These are phyloP conservation scores for Clepsis dumicolana DNA, from an alignment of 2,888 invertebrate genomes.

Conservation along the genomic window DNA sequence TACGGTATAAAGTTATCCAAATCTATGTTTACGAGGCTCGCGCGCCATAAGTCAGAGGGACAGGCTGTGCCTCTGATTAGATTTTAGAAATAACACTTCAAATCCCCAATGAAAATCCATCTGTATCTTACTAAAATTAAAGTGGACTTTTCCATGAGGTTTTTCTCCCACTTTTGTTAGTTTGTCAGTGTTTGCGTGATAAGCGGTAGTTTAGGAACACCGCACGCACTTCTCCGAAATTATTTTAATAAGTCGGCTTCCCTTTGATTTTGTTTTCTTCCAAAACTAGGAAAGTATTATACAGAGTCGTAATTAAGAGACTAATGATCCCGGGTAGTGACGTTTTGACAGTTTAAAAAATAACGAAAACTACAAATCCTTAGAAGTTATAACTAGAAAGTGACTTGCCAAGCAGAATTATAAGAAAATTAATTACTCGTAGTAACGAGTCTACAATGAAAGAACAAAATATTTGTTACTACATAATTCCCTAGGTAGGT, in stretches of 20 bases:
- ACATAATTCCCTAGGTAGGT: too few species aligned
- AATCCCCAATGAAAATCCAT: constrained; percentile 37
- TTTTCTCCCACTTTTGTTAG: constrained; percentile 56
- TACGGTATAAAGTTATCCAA: constrained; percentile 58
- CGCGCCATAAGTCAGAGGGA: constrained; percentile 70
- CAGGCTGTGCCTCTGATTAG: constrained; percentile 77
- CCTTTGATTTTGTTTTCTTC: constrained; percentile 68
- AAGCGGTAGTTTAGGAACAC: constrained; percentile 68
- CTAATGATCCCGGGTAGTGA: constrained; percentile 21
- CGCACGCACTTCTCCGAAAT: constrained; percentile 82
- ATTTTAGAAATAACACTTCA: constrained; percentile 54
- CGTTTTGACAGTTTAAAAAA: constrained; percentile 12
- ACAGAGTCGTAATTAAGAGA: constrained; percentile 33
- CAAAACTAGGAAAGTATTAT: constrained; percentile 44
- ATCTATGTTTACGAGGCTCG: constrained; percentile 71
- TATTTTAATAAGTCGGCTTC: constrained; percentile 84
- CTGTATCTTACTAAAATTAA: constrained; percentile 48
- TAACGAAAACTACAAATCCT: neutral
- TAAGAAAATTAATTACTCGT: too few species aligned
- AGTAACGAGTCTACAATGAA: too few species aligned
- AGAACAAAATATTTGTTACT: too few species aligned
- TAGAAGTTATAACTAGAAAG: too few species aligned
- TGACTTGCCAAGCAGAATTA: too few species aligned
- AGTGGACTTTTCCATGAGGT: constrained; percentile 48
- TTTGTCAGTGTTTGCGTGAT: constrained; percentile 69